Percentiles rank a stretch among this genome's conserved stretches.
These are phyloP conservation scores for Leptinotarsa haldemani DNA, from an alignment of 2,888 invertebrate genomes.

Conservation along the genomic window DNA sequence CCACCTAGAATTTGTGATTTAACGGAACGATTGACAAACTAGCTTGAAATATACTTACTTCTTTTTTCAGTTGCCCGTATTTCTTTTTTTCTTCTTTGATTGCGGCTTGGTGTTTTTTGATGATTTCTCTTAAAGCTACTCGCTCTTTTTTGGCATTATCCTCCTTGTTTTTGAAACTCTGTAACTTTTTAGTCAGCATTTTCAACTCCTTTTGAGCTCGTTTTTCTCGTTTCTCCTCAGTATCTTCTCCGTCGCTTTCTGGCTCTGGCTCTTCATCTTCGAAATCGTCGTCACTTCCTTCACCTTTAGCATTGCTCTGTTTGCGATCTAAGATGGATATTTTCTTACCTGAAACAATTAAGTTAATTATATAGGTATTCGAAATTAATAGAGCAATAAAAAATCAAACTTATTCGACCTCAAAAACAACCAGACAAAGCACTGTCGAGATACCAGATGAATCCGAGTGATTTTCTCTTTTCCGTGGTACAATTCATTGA, in stretches of 20 bases:
- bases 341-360: conserved; percentile 53
- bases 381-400: neutral
- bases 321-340: conserved; percentile 64
- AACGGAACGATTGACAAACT: neutral
- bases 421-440: too few relatives aligned
- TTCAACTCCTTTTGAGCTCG: conserved; percentile 77
- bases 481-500: too few relatives aligned
- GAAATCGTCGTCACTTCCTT: conserved; percentile 69
- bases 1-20: conserved; percentile 70
- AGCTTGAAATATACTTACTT: conserved; percentile 69
- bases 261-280: conserved; percentile 70
- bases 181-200: conserved; percentile 70
- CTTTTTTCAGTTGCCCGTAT: conserved; percentile 85
- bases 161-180: conserved; percentile 73
- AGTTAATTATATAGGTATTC: neutral
- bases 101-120: conserved; percentile 83
- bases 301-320: conserved; percentile 67
- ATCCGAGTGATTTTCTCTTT: too few relatives aligned
- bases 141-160: conserved; percentile 82
- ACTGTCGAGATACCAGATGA: too few relatives aligned
- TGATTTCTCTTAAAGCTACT: conserved; percentile 79
- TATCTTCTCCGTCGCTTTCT: conserved; percentile 75
- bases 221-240: conserved; percentile 72
- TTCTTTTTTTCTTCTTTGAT: conserved; percentile 85
- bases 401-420: too few relatives aligned